Evolutionary conservation across 1,140 invertebrate species (phyloP), one percentile per base, ranked within the genome.

Genomic region (Aphis craccivora): DNA sequence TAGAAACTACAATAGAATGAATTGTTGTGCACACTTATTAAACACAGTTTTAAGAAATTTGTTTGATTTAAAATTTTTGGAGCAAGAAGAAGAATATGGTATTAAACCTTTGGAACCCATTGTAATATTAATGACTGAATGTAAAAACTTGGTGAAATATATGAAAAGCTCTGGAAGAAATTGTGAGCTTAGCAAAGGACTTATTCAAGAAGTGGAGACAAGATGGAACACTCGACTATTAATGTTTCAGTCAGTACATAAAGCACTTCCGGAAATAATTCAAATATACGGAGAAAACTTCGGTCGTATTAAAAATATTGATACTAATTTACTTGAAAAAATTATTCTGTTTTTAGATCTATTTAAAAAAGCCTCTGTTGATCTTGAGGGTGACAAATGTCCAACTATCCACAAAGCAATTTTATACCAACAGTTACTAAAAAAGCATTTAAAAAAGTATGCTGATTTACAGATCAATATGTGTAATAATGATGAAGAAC

Each of bases 321-420:
- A 88, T 5, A 53, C 14, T 51, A 23, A 53, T 23, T n/a, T 88
- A 88, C 30, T 88, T 25, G 22, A 43, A 43, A 84, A 84, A 84
- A 84, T 45, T 22, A 84, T 22, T 84, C 40, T 11, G 23, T 84
- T 84, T 84, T 84, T 84, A 40, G 40, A 84, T 43, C 83, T 40
- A 9, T 84, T 84, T 40, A 84, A 53, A 22, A 37, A 48, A 51
- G 87, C 30, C n/a, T 88, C 87, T 2, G 48, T 53, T 35, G 48
- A 88, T 18, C 87, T 88, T 53, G 48, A 88, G n/a, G 43, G 45
- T 51, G 87, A 88, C 51, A 88, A 88, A 88, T 30, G 48, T n/a
- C 43, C n/a, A 51, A 88, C 87, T 88, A 88, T 88, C 35, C 86
- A 88, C 18, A 88, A 88, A 88, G 48, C 5, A 23, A n/a, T 53